Percentiles rank a stretch among this genome's conserved stretches.
These are phyloP conservation scores for Drosophila paranaensis DNA, from an alignment of 2,888 invertebrate species.

Conservation along the genomic window DNA sequence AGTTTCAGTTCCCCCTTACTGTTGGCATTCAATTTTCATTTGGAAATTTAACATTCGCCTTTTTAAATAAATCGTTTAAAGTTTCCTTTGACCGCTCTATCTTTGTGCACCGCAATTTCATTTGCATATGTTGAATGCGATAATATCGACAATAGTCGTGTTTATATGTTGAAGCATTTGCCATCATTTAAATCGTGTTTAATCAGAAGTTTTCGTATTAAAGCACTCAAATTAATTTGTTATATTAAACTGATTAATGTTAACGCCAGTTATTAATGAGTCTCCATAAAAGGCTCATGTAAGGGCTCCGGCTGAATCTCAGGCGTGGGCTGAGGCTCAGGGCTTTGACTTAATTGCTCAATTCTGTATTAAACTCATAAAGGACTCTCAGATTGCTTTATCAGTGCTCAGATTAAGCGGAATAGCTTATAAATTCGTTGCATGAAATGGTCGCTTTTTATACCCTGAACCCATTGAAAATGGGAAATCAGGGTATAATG, in stretches of 20 bases:
- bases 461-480: too few relatives aligned
- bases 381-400: constrained; percentile 19
- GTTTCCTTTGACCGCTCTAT: constrained; percentile 8
- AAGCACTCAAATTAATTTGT: constrained; percentile 62
- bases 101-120: constrained; percentile 17
- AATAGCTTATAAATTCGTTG: constrained; percentile 11
- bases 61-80: constrained; percentile 10
- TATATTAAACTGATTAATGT: constrained; percentile 75
- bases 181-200: constrained; percentile 19
- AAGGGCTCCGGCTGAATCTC: constrained; percentile 12
- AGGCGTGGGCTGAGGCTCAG: constrained; percentile 1
- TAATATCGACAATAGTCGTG: constrained; percentile 10
- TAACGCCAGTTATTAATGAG: constrained; percentile 60
- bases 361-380: constrained; percentile 38
- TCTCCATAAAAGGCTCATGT: constrained; percentile 23
- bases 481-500: too few relatives aligned
- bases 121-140: constrained; percentile 20
- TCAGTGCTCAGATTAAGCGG: not conserved
- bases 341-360: constrained; percentile 39
- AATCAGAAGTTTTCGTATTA: constrained; percentile 14
- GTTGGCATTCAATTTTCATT: constrained; percentile 23
- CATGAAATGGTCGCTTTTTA: too few relatives aligned
- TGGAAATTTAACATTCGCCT: constrained; percentile 35
- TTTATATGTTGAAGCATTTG: constrained; percentile 14
- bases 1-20: constrained; percentile 11